Evolutionary conservation across 2,113 vertebrate genomes (phyloP).

Genomic region (Pogonocichla stellata): DNA sequence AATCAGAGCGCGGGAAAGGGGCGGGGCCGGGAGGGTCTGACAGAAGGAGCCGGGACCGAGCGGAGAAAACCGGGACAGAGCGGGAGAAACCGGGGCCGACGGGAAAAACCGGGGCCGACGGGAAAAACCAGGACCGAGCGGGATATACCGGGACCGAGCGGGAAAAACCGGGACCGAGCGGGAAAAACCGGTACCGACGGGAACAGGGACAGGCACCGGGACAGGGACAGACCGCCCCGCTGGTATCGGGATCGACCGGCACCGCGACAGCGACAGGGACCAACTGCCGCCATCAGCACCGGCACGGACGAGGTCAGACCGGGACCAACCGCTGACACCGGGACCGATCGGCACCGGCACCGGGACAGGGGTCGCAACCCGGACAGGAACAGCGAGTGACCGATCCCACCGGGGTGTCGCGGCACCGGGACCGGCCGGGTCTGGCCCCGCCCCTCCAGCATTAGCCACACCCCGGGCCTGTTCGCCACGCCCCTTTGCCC

Average conservation of each 20-base stretch:
- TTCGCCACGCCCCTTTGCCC: background rate
- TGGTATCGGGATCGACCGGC: background rate
- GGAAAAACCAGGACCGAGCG: background rate
- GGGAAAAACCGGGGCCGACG: background rate
- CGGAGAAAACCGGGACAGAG: no score
- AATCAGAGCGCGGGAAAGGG: background rate
- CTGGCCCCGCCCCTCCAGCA: background rate
- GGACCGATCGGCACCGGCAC: background rate
- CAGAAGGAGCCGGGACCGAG: no score
- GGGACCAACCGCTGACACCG: background rate
- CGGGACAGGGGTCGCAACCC: rapidly evolving
- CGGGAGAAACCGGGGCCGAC: no score
- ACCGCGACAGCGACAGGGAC: background rate
- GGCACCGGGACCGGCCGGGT: background rate
- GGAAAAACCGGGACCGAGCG: no score
- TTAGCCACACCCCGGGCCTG: rapidly evolving
- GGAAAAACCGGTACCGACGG: no score
- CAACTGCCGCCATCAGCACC: no score
- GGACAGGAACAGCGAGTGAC: background rate
- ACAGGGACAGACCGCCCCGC: no score
- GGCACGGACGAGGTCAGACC: background rate
- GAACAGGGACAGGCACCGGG: no score
- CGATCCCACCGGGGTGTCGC: background rate
- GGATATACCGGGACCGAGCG: no score
- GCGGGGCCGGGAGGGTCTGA: background rate